Evolutionary conservation across 2,113 vertebrate species (phyloP).

Genomic region (Corythoichthys intestinalis): DNA sequence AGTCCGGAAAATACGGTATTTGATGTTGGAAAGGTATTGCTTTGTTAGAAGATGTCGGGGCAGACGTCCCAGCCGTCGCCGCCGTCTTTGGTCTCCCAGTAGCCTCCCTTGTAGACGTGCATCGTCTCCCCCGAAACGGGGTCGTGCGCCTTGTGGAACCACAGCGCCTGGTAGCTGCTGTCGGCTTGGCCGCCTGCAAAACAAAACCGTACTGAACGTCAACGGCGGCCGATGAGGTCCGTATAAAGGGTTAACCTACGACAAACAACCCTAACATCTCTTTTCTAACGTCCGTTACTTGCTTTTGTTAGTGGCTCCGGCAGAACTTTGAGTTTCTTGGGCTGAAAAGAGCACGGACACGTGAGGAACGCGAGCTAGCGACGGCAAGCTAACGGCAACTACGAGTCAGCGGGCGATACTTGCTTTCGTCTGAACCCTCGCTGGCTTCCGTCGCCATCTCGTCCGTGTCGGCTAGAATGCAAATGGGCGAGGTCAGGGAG

Average conservation of each 20-base stretch:
- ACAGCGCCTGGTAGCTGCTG: slow-evolving; percentile 83
- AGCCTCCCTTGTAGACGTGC: slow-evolving; percentile 89
- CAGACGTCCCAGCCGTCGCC: slow-evolving; percentile 83
- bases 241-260: not conserved
- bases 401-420: slow-evolving; percentile 53
- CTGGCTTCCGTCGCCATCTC: slow-evolving; percentile 52
- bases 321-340: slow-evolving; percentile 54
- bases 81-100: slow-evolving; percentile 89
- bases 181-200: slow-evolving; percentile 76
- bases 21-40: not conserved
- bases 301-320: slow-evolving; percentile 65
- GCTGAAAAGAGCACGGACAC: slow-evolving; percentile 44
- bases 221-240: too few species aligned
- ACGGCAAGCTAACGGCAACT: too few species aligned
- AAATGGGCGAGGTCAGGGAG: slow-evolving; percentile 28
- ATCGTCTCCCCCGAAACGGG: slow-evolving; percentile 80
- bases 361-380: not conserved
- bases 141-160: slow-evolving; percentile 88
- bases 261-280: too few species aligned
- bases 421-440: slow-evolving; percentile 71
- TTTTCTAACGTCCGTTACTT: slow-evolving; percentile 48
- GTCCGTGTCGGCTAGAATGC: slow-evolving; percentile 52
- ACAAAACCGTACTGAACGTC: not conserved
- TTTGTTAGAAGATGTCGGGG: slow-evolving; percentile 83
- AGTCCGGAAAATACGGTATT: too few species aligned